Base-by-base conservation (phyloP, 2,888 invertebrate genomes). In the Volucella zonaria region DNA sequence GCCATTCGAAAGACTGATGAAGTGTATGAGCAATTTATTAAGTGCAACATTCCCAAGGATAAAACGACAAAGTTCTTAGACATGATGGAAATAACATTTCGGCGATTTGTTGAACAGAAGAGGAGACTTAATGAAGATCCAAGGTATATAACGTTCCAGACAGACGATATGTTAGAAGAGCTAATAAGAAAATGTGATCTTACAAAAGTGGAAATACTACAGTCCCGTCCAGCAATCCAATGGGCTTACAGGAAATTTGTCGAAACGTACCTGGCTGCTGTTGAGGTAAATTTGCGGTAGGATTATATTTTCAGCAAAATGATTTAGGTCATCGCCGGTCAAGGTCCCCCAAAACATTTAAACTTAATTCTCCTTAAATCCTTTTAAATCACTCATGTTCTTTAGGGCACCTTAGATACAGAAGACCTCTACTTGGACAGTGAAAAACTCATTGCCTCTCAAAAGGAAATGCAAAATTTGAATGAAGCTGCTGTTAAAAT, bases 221-320 rank as follows among this genome's bases (percentile, higher is more conserved):
- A 87, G 8, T 89, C 91, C 0, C 88, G 89, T 4, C 91, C 90
- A 11, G 87, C 90, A 8, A 90, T 92, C 45, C 89, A 89, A 58
- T 88, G 88, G 43, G 91, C 91, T 6, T 92, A 90, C 82, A 88
- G 88, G 31, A 90, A 90, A 12, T 92, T 91, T 70, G 89, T 90
- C 3, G 83, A 89, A 6, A 90, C 90, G 3, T 91, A 91, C 64
- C 89, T 90, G 87, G 68, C 87, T 0, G 89, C 90, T 0, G 87
- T 89, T 23, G 89, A 89, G 80, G 89, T 89, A 83, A 64, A 40
- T 15, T 10, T 1, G 4, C 4, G 12, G 8, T 23, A 43, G 23
- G 4, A 1, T 31, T 31, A 23, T 3, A 4, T 23, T 23, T 23
- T 23, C 4, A 4, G 23, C 4, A 1, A 23, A 23, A 23, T 23